Evolutionary conservation across 2,797 vertebrate species (phyloP), one percentile per base, ranked within the genome.

Genomic region (Falco rusticolus): DNA sequence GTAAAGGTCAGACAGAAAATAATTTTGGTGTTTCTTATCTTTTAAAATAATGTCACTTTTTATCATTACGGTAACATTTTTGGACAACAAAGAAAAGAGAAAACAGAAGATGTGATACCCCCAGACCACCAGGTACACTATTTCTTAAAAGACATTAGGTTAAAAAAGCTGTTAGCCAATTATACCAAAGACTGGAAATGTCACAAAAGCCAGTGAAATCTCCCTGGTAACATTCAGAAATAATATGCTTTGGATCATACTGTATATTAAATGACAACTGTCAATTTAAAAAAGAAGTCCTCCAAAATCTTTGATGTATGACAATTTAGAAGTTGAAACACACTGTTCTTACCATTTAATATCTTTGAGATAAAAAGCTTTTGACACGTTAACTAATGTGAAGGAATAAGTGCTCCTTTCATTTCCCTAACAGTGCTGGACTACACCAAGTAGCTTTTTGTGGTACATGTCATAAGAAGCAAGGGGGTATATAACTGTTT

Each of bases 251-350:
- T 97, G 97, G 97, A 98, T 98, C 97, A 98, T 95, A 96, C 86
- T 56, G 93, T 97, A 97, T 97, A 94, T 98, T 97, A 98, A 98
- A 98, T 98, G 98, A 98, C 97, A 98, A 97, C 97, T 97, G 97
- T 95, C 97, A 98, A 97, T 98, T 98, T 98, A 85, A 93, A 84
- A 96, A 96, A 94, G 82, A 94, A 97, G 95, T 95, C 92, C 96
- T 98, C 97, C 95, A 97, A 98, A 98, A 96, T 97, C 96, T 98
- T 98, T 98, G 94, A 94, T 97, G 96, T 97, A 94, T 97, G 96
- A 97, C 97, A 98, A 97, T 98, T 97, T 93, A 98, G 94, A 98
- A 98, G 95, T 97, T 98, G 97, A 98, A 98, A 98, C 95, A 98
- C 94, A 97, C 96, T 97, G 87, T 97, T 98, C 97, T 97, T 94